Evolutionary conservation across 2,113 vertebrate species (phyloP).

Genomic region (Tachysurus vachellii): DNA sequence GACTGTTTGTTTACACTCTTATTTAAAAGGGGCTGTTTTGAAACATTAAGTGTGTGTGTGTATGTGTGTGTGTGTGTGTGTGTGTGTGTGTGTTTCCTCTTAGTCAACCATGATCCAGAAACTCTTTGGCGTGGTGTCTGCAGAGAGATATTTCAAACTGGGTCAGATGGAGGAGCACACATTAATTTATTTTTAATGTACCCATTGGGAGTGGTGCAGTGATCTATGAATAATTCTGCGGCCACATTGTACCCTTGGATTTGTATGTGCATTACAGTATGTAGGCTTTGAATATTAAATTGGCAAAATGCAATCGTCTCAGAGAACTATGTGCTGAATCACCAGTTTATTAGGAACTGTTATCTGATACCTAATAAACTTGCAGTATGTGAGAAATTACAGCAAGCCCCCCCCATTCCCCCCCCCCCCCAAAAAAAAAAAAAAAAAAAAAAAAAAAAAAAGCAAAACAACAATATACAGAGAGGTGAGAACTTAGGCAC

Average conservation of each 20-base stretch:
- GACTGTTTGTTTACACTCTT: conserved; percentile 43
- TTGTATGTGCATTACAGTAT: conserved; percentile 30
- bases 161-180: conserved; percentile 67
- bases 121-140: conserved; percentile 60
- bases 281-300: conserved; percentile 26
- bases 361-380: not conserved
- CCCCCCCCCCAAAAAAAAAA: too few relatives aligned
- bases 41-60: conserved; percentile 18
- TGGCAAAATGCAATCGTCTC: conserved; percentile 25
- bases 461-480: not conserved
- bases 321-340: not conserved
- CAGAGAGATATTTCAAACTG: conserved; percentile 65
- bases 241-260: conserved; percentile 43
- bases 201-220: conserved; percentile 63
- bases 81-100: conserved; percentile 10
- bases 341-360: conserved; percentile 6
- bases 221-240: conserved; percentile 64
- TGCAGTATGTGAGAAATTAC: not conserved
- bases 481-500: not conserved
- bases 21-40: conserved; percentile 51
- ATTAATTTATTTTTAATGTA: conserved; percentile 74
- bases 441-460: not conserved
- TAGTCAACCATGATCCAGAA: conserved; percentile 57
- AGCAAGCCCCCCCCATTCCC: too few relatives aligned
- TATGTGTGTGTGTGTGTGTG: not conserved